phyloP scores from a whole-genome alignment of 35 echinoderm and acorn worm genomes.

The Diadema setosum region DNA sequence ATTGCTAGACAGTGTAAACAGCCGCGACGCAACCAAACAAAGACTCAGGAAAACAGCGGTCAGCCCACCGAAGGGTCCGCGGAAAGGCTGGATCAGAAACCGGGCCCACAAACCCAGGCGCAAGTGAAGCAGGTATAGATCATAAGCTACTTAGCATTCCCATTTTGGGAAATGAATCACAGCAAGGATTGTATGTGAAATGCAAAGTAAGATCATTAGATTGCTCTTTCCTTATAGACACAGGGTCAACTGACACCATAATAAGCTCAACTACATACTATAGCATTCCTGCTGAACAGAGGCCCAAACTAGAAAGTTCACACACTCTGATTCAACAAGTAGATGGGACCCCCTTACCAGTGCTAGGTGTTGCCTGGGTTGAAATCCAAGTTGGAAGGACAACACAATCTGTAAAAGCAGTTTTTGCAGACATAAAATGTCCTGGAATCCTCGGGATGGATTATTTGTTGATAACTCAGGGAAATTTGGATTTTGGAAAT shows the following conservation, averaged over 20 bases:
- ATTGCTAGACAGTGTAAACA: neutral
- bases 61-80: neutral
- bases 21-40: neutral
- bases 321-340: neutral
- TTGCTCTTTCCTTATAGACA: neutral
- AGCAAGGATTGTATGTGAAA: conserved; percentile 12
- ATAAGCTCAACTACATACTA: neutral
- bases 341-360: neutral
- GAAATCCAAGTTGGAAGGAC: neutral
- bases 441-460: conserved; percentile 1
- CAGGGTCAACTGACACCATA: conserved; percentile 6
- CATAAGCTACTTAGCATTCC: neutral
- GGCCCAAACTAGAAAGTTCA: neutral
- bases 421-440: too few relatives aligned
- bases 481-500: neutral
- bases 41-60: conserved; percentile 10
- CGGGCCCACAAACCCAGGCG: too few relatives aligned
- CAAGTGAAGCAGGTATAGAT: neutral
- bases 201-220: neutral
- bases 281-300: neutral
- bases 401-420: neutral
- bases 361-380: neutral
- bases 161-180: neutral
- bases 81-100: neutral
- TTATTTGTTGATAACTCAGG: neutral